These are phyloP conservation scores for Heterochromis multidens DNA, from an alignment of 2,113 vertebrate species.

Conservation along the genomic window DNA sequence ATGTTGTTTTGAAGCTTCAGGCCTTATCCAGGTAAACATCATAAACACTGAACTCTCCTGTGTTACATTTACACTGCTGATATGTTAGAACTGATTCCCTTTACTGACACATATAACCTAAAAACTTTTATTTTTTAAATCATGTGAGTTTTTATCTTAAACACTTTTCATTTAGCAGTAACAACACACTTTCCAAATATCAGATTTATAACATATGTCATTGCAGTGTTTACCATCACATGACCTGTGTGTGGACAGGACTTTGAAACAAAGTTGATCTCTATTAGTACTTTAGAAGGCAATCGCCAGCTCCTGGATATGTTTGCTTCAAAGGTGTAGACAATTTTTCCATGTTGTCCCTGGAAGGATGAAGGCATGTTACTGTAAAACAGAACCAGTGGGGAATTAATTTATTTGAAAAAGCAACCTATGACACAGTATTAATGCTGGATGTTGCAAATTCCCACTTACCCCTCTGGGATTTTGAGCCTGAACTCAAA, in stretches of 20 bases:
- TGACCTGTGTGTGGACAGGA: not conserved
- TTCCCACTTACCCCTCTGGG: constrained; percentile 55
- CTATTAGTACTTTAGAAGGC: not conserved
- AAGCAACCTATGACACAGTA: not conserved
- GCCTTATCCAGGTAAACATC: not conserved
- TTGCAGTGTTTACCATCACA: not conserved
- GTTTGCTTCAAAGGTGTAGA: not conserved
- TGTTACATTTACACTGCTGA: not conserved
- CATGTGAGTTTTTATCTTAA: not conserved
- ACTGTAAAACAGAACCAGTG: not conserved
- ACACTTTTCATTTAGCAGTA: not conserved
- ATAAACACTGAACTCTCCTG: not conserved
- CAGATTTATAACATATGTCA: accelerated
- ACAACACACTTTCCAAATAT: not conserved
- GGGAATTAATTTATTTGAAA: not conserved
- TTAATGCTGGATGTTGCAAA: not conserved
- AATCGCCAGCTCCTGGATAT: not conserved
- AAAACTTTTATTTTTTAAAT: too few relatives aligned
- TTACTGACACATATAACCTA: not conserved
- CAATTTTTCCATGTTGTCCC: not conserved
- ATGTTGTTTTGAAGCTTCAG: not conserved
- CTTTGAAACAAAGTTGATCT: not conserved
- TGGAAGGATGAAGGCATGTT: not conserved
- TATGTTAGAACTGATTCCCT: not conserved
- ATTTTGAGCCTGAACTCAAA: constrained; percentile 60